Percentiles rank a stretch among this genome's conserved stretches.
Conservation (phyloP, 1,140 invertebrate species). For the Gryllus bimaculatus region DNA sequence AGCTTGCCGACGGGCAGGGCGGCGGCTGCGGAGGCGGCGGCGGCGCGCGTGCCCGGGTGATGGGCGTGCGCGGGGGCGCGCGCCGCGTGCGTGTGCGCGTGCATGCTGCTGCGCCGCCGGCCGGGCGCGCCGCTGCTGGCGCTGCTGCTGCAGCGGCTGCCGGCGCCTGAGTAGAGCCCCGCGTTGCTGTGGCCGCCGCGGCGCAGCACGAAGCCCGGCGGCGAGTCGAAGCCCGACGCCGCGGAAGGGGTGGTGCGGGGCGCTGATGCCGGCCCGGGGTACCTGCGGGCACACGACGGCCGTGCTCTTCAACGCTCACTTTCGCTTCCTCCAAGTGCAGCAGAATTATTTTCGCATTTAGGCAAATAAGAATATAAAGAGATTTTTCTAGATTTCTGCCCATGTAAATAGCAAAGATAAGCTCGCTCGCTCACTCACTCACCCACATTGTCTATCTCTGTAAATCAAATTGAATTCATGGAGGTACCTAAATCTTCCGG, state of each 20-base stretch:
- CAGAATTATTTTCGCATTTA: too few relatives aligned
- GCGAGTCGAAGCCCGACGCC: conserved; percentile 22
- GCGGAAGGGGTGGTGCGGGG: conserved; percentile 18
- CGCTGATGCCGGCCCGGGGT: conserved; percentile 10
- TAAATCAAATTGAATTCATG: too few relatives aligned
- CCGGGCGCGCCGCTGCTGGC: not conserved
- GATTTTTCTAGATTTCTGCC: too few relatives aligned
- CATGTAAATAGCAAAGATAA: too few relatives aligned
- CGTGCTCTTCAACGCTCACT: not conserved
- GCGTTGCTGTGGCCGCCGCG: conserved; percentile 45
- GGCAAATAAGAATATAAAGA: too few relatives aligned
- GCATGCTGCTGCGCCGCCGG: not conserved
- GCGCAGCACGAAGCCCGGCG: not conserved
- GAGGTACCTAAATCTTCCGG: too few relatives aligned
- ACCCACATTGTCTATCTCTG: too few relatives aligned
- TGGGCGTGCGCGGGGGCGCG: not conserved
- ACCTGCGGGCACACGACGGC: conserved; percentile 6
- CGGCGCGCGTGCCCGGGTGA: not conserved
- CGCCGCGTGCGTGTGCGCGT: not conserved
- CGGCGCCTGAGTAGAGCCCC: conserved; percentile 46
- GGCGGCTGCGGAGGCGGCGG: conserved; percentile 18
- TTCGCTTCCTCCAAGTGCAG: not conserved
- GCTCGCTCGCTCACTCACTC: too few relatives aligned
- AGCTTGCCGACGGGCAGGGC: conserved; percentile 43
- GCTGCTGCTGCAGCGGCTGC: conserved; percentile 28